phyloP scores from a whole-genome alignment of 2,888 invertebrate species.

The Aleiodes alternator region DNA sequence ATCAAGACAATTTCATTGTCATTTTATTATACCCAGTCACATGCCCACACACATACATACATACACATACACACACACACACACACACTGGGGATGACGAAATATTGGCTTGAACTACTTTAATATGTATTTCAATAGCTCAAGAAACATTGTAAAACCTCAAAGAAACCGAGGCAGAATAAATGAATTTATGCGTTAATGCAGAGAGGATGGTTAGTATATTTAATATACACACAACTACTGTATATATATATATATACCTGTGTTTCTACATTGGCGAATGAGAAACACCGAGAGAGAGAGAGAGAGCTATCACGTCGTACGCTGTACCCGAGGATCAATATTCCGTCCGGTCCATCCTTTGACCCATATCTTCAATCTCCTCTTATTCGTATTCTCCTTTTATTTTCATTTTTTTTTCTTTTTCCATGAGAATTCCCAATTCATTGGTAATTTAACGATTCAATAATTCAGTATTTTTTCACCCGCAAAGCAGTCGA shows the following conservation, averaged over 20 bases:
- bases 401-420: neutral
- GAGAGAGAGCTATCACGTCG: conserved; percentile 54
- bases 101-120: no score
- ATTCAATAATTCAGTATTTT: no score
- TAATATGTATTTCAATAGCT: no score
- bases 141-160: no score
- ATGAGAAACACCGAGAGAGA: conserved; percentile 11
- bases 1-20: no score
- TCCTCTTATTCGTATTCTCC: conserved; percentile 14
- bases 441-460: neutral
- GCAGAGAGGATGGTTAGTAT: neutral
- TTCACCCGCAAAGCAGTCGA: no score
- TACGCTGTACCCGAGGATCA: conserved; percentile 66
- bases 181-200: neutral
- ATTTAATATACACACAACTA: neutral
- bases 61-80: no score
- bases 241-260: no score
- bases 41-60: no score
- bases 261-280: conserved; percentile 14
- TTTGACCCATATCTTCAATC: conserved; percentile 71
- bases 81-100: no score
- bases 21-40: no score
- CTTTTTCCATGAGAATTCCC: conserved; percentile 5
- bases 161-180: no score
- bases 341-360: conserved; percentile 74